Conservation (phyloP, 2,888 invertebrate species). For the Leptarthrus brevirostris region DNA sequence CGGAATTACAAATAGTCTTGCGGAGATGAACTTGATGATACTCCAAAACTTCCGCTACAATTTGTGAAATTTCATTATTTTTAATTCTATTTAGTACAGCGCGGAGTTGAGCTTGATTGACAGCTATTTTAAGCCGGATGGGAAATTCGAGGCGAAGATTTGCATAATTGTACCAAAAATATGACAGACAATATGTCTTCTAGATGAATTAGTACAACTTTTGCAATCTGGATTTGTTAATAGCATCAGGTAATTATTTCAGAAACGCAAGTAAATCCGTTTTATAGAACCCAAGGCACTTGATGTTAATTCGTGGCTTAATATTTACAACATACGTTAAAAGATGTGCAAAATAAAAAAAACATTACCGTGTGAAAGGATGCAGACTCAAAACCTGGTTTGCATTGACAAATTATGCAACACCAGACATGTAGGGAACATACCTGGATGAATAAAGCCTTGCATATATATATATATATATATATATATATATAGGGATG, state of each 20-base stretch:
- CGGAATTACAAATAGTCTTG: conserved; percentile 45
- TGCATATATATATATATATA: no score
- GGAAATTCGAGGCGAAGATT: conserved; percentile 25
- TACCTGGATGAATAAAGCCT: no score
- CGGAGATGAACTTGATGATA: conserved; percentile 46
- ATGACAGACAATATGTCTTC: conserved; percentile 25
- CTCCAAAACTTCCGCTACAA: conserved; percentile 47
- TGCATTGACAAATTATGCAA: no score
- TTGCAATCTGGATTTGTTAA: conserved; percentile 18
- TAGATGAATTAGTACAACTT: conserved; percentile 13
- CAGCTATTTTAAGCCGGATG: conserved; percentile 37
- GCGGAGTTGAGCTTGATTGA: conserved; percentile 41
- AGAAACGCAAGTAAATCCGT: no score
- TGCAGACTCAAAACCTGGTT: no score
- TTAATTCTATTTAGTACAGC: conserved; percentile 43
- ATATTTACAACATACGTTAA: no score
- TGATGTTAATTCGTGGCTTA: no score
- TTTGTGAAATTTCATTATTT: conserved; percentile 49
- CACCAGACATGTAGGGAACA: no score
- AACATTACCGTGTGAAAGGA: no score
- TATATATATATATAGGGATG: no score
- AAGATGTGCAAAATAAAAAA: no score
- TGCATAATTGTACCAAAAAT: conserved; percentile 44
- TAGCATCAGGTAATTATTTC: conserved; percentile 2
- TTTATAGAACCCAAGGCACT: no score